Evolutionary conservation across 2,113 vertebrate species (phyloP).

Genomic region (Odocoileus virginianus): DNA sequence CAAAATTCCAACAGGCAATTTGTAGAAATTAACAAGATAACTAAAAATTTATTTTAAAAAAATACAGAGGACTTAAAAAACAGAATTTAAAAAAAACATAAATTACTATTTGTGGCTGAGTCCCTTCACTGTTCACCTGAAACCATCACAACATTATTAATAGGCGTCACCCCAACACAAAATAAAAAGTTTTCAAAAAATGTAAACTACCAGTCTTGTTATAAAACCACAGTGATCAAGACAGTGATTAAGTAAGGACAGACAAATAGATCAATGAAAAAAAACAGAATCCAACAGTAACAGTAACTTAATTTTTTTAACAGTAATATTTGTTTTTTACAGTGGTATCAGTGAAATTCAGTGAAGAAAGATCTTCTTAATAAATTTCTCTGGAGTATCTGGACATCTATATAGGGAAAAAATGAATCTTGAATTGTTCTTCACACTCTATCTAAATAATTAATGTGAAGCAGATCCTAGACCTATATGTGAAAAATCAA

Average conservation of each 20-base stretch:
- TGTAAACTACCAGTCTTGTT: not conserved
- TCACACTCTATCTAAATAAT: not conserved
- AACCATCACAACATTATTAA: not conserved
- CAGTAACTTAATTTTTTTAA: not conserved
- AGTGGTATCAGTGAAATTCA: not conserved
- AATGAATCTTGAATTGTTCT: not conserved
- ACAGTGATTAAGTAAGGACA: not conserved
- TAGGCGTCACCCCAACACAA: not conserved
- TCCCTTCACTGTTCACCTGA: not conserved
- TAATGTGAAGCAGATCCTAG: not conserved
- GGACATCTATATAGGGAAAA: not conserved
- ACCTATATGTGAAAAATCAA: not conserved
- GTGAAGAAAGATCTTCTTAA: not conserved
- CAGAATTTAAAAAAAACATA: not conserved
- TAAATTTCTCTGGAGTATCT: not conserved
- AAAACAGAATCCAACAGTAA: not conserved
- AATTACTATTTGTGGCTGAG: not conserved
- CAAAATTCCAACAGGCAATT: not conserved
- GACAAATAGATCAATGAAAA: not conserved
- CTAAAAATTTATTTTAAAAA: not conserved
- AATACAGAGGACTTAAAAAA: not conserved
- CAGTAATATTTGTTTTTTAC: not conserved
- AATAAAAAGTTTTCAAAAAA: not conserved
- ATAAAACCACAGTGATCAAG: not conserved
- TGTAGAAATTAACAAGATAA: not conserved